Evolutionary conservation across 2,888 invertebrate species (phyloP).

Genomic region (Lissonota sp.): DNA sequence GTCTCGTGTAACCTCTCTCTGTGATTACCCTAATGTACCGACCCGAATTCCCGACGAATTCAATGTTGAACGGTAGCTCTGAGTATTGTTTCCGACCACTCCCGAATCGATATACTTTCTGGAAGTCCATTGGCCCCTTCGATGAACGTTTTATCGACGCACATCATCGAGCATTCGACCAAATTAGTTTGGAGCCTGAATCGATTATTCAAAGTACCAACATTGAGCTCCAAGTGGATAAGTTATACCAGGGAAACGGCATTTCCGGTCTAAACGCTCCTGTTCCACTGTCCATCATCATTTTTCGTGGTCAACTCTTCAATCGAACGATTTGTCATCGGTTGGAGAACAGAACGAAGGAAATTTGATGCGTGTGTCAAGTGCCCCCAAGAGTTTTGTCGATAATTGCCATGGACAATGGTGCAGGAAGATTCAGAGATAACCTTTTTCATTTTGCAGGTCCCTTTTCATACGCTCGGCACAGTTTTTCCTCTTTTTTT

Average conservation of each 20-base stretch:
- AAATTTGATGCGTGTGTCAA: conserved; percentile 4
- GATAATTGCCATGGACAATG: conserved; percentile 11
- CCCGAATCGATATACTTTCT: conserved; percentile 13
- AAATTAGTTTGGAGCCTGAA: not conserved
- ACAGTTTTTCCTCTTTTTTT: not conserved
- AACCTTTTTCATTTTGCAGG: not conserved
- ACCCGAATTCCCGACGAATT: conserved; percentile 41
- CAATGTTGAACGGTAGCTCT: conserved; percentile 11
- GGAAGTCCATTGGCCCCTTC: conserved; percentile 1
- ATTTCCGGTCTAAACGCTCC: conserved; percentile 2
- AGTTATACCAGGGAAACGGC: too few relatives aligned
- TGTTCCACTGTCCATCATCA: not conserved
- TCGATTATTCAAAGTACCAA: too few relatives aligned
- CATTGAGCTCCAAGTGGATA: too few relatives aligned
- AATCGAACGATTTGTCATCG: conserved; percentile 11
- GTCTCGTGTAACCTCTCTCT: conserved; percentile 63
- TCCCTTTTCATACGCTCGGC: not conserved
- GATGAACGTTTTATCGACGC: not conserved
- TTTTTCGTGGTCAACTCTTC: conserved; percentile 15
- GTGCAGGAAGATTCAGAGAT: conserved; percentile 3
- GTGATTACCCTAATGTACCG: conserved; percentile 74
- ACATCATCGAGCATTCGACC: not conserved
- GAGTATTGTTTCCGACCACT: conserved; percentile 24
- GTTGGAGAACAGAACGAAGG: not conserved
- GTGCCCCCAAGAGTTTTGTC: not conserved